Percentiles rank a stretch among this genome's conserved stretches.
These are phyloP conservation scores for Cheirogaleus major DNA, from an alignment of 2,797 vertebrate species.

Conservation along the genomic window DNA sequence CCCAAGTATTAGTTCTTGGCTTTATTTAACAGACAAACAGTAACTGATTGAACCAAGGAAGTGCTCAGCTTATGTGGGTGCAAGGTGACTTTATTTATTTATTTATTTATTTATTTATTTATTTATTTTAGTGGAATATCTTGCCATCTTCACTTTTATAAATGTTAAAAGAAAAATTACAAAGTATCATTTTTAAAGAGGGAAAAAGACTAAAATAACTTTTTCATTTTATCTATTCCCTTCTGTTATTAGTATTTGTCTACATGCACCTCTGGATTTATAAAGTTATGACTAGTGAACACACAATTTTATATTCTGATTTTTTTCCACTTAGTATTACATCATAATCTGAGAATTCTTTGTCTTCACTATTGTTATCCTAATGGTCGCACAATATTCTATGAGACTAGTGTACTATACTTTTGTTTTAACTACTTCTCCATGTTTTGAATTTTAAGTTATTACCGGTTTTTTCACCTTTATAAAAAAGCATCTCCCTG, in stretches of 20 bases:
- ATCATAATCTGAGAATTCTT: background rate
- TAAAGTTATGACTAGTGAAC: background rate
- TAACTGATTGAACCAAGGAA: background rate
- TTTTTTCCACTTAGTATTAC: background rate
- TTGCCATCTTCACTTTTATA: background rate
- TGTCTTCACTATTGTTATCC: slow-evolving; percentile 6
- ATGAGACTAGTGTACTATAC: background rate
- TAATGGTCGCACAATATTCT: background rate
- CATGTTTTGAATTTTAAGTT: background rate
- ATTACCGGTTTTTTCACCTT: background rate
- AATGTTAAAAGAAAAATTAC: background rate
- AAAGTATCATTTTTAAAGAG: background rate
- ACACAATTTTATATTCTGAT: background rate
- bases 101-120: too few species aligned
- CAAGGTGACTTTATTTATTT: background rate
- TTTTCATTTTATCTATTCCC: background rate
- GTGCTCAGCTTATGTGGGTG: background rate
- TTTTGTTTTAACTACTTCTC: background rate
- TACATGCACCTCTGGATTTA: background rate
- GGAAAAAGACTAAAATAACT: background rate
- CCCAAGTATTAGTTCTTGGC: background rate
- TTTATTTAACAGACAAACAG: background rate
- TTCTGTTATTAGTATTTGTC: background rate
- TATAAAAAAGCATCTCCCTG: background rate
- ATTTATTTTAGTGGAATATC: background rate